phyloP scores from a whole-genome alignment of 2,113 vertebrate genomes.

The Furnarius figulus region DNA sequence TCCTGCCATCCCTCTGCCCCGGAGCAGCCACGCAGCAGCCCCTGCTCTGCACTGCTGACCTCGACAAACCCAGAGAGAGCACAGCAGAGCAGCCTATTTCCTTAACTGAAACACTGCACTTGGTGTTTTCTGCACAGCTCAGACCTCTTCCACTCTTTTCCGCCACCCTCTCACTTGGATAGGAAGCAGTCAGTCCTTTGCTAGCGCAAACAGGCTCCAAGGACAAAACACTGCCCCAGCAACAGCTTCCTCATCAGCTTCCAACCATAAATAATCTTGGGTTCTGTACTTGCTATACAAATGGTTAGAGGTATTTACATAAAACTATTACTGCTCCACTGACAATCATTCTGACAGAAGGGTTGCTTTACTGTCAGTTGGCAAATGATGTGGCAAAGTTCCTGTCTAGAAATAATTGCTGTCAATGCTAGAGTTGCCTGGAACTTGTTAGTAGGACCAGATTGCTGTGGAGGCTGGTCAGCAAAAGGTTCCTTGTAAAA shows the following conservation, averaged over 20 bases:
- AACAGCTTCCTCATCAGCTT: conserved; percentile 31
- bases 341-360: neutral
- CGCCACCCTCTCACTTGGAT: neutral
- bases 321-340: neutral
- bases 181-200: neutral
- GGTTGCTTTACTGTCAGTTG: neutral
- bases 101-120: neutral
- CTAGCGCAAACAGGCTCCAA: conserved; percentile 11
- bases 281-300: neutral
- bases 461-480: neutral
- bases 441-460: neutral
- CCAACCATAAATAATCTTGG: neutral
- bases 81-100: fast-evolving
- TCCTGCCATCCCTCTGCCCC: neutral
- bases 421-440: neutral
- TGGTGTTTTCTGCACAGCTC: neutral
- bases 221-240: conserved; percentile 23
- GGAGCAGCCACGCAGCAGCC: neutral
- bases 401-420: neutral
- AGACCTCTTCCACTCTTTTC: neutral
- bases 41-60: neutral
- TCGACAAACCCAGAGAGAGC: fast-evolving
- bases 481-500: neutral
- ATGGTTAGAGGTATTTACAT: neutral
- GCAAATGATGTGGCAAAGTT: neutral